Conservation (phyloP, 2,113 vertebrate species). For the Poeciliopsis prolifica region DNA sequence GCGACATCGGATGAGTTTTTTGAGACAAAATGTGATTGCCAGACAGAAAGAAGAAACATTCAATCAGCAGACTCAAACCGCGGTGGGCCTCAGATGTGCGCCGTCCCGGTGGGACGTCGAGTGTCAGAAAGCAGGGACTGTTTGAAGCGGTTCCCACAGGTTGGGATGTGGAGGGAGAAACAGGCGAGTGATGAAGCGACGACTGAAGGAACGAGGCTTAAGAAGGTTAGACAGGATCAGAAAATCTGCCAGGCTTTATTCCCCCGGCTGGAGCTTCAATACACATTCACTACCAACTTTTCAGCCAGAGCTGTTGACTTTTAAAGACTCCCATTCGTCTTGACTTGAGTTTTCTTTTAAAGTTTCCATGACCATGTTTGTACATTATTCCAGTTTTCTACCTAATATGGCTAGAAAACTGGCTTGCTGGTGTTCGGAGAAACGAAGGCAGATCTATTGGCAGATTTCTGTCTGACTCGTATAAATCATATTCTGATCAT, state of each 20-base stretch:
- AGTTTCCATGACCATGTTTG: conserved; percentile 38
- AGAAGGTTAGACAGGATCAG: conserved; percentile 45
- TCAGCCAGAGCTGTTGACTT: conserved; percentile 50
- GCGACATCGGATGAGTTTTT: background rate
- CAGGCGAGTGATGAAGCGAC: conserved; percentile 47
- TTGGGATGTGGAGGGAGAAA: conserved; percentile 31
- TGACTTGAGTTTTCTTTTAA: background rate
- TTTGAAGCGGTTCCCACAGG: conserved; percentile 44
- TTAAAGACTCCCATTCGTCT: conserved; percentile 51
- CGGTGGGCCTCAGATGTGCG: conserved; percentile 25
- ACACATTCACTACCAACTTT: conserved; percentile 60
- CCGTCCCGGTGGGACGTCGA: conserved; percentile 1
- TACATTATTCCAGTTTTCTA: conserved; percentile 18
- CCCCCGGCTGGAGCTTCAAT: conserved; percentile 44
- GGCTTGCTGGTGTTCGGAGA: background rate
- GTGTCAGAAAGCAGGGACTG: conserved; percentile 46
- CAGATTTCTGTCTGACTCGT: background rate
- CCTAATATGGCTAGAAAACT: background rate
- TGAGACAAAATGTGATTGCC: background rate
- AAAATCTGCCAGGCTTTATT: conserved; percentile 51
- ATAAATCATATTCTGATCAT: too few relatives aligned
- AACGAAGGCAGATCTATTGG: background rate
- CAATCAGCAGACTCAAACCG: background rate
- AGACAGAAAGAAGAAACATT: conserved; percentile 15
- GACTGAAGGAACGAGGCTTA: conserved; percentile 43